A percentile compares a stretch with the other conserved stretches of the same genome.
Evolutionary conservation across 2,888 invertebrate species (phyloP).

Genomic region (Cataglyphis cursor): DNA sequence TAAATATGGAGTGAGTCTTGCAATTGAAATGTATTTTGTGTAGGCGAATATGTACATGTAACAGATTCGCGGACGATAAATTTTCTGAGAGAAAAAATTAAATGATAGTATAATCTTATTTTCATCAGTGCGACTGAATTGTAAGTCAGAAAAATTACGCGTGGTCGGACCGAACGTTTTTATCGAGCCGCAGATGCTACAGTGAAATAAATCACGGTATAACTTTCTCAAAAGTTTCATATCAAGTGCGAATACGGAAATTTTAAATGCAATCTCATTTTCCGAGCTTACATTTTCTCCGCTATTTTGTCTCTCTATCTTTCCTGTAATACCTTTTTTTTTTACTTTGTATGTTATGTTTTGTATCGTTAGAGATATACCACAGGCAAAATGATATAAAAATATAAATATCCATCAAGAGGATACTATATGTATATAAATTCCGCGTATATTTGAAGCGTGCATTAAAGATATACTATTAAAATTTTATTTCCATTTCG

Average conservation of each 20-base stretch:
- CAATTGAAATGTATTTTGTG: constrained; percentile 35
- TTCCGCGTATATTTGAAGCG: neutral
- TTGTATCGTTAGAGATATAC: neutral
- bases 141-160: constrained; percentile 34
- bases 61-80: neutral
- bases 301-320: constrained; percentile 16
- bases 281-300: neutral
- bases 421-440: neutral
- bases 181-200: constrained; percentile 5
- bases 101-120: constrained; percentile 35
- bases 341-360: neutral
- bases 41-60: neutral
- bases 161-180: neutral
- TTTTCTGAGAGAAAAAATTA: constrained; percentile 13
- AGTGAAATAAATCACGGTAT: constrained; percentile 26
- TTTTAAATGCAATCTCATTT: constrained; percentile 18
- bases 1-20: constrained; percentile 7
- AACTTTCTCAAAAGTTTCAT: constrained; percentile 24
- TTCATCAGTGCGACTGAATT: neutral
- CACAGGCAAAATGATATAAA: neutral
- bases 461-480: neutral
- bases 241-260: constrained; percentile 34
- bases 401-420: neutral
- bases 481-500: constrained; percentile 2
- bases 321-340: neutral